These are phyloP conservation scores for Oconnorella tubifera DNA, from an alignment of 2,888 invertebrate genomes.

Conservation along the genomic window DNA sequence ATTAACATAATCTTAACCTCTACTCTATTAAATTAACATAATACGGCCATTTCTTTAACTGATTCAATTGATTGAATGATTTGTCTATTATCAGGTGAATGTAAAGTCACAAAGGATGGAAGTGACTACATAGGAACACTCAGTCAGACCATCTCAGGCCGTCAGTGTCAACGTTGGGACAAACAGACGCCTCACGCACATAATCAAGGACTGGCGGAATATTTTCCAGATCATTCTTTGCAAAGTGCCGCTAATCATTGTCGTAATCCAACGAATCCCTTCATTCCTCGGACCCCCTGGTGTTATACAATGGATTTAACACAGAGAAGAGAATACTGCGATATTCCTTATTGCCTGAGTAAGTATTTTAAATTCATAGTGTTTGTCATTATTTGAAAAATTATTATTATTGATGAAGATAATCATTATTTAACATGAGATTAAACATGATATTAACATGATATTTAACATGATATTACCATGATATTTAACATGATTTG, in stretches of 20 bases:
- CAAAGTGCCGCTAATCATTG: conserved; percentile 15
- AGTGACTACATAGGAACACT: conserved; percentile 19
- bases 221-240: conserved; percentile 14
- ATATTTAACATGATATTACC: no score
- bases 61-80: no score
- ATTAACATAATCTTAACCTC: no score
- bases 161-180: conserved; percentile 21
- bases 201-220: conserved; percentile 16
- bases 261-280: conserved; percentile 22
- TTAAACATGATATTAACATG: no score
- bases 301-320: conserved; percentile 19
- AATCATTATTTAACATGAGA: no score
- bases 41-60: no score
- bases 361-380: no score
- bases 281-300: conserved; percentile 18
- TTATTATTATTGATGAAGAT: no score
- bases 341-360: conserved; percentile 21
- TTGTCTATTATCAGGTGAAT: no score
- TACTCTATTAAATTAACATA: no score
- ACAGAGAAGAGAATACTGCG: conserved; percentile 22
- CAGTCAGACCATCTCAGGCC: conserved; percentile 18
- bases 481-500: no score
- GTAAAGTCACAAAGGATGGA: conserved; percentile 5
- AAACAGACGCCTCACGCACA: conserved; percentile 14
- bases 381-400: no score